Base-by-base conservation (phyloP, 2,797 vertebrate species). In the Brotula barbata region DNA sequence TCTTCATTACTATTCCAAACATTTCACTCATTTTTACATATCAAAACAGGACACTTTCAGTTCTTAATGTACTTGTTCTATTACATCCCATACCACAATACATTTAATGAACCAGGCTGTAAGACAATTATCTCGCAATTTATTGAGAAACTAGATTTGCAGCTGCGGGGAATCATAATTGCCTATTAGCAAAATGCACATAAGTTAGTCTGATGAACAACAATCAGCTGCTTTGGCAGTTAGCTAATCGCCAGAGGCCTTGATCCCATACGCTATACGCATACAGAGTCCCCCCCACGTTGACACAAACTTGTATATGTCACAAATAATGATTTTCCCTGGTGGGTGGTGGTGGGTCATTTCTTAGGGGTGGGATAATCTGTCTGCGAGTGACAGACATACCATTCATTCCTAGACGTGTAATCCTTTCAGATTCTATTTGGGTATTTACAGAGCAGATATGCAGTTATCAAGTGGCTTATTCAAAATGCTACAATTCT, bases 321-420 rank as follows among this genome's bases (percentile, higher is more conserved):
- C 47, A 63, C 25, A 50, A 60, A 77, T 71, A 52, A 20, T 20
- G 17, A 10, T 42, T 33, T 33, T 33, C 2, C 6, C 31, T 33
- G 6, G 31, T 7, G 31, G 6, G 31, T 11, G 9, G 11, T 9
- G 11, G 5, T 33, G 9, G 68, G 71, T 43, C 43, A 53, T 75
- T 78, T 73, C 41, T 59, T 58, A 22, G 33, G 59, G 71, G 61
- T 19, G 33, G 51, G 49, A 25, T 81, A 73, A 78, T 52, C 67
- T 78, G 77, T 75, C 78, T 75, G 67, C 76, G 60, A 68, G 3
- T 63, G 46, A 54, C 58, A 82, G 79, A 86, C 81, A 89, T 86
- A 72, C 87, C 82, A 65, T 48, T 86, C 84, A 89, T 88, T 87
- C 83, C 73, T 60, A 88, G 87, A 88, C 85, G 76, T 60, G 60